Conservation (phyloP, 1,140 invertebrate species). For the Harpegnathos saltator region DNA sequence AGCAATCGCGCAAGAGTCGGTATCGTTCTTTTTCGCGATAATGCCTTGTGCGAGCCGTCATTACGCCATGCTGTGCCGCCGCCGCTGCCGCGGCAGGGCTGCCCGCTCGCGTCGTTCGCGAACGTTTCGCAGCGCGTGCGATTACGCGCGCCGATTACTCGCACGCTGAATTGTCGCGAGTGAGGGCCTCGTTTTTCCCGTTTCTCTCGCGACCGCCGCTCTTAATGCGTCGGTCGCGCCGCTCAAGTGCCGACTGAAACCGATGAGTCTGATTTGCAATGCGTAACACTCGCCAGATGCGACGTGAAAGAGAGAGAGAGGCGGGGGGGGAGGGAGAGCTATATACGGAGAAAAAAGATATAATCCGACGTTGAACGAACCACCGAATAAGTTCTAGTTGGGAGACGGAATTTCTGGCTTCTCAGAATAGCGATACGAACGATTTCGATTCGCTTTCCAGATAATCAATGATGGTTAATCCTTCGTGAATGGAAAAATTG, state of each 20-base stretch:
- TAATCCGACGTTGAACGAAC: no score
- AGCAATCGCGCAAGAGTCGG: slow-evolving; percentile 35
- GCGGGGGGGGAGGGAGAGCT: no score
- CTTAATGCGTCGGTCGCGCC: neutral
- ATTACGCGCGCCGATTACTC: neutral
- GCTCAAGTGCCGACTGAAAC: neutral
- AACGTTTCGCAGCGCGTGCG: neutral
- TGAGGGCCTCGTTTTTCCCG: neutral
- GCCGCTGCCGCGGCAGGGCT: no score
- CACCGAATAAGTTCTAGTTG: no score
- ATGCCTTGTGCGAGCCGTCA: neutral
- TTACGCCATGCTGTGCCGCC: neutral
- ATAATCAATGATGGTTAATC: no score
- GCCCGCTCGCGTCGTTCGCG: neutral
- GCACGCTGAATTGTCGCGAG: neutral
- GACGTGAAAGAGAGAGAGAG: neutral
- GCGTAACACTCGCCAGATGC: neutral
- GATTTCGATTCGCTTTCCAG: no score
- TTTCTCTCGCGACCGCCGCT: no score
- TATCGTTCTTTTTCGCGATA: neutral
- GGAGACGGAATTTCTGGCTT: no score
- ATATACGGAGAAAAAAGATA: no score
- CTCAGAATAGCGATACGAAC: no score
- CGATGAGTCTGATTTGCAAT: neutral
- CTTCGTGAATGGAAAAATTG: no score